These are phyloP conservation scores for Trinectes maculatus DNA, from an alignment of 2,113 vertebrate genomes.

Conservation along the genomic window DNA sequence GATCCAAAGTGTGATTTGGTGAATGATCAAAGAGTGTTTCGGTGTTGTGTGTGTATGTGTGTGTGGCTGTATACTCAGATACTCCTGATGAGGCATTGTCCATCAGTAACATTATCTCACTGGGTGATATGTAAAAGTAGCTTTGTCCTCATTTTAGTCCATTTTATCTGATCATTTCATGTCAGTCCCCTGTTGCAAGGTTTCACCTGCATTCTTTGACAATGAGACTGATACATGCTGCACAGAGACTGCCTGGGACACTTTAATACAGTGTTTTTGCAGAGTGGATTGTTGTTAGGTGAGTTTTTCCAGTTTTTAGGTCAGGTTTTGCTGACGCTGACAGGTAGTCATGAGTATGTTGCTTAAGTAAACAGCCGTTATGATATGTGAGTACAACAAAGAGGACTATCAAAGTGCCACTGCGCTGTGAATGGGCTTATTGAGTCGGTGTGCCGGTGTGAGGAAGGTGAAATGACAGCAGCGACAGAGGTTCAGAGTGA, in stretches of 20 bases:
- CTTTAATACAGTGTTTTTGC: conserved; percentile 55
- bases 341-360: conserved; percentile 64
- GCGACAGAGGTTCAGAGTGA: conserved; percentile 1
- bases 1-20: conserved; percentile 1
- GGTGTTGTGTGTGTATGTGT: background rate
- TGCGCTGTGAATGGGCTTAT: conserved; percentile 35
- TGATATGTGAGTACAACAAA: conserved; percentile 24
- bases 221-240: background rate
- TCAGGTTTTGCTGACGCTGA: conserved; percentile 68
- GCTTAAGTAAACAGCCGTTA: conserved; percentile 71
- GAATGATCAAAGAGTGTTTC: conserved; percentile 12
- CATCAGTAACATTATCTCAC: conserved; percentile 19
- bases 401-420: conserved; percentile 7
- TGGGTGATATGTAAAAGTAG: conserved; percentile 27
- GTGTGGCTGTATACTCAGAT: conserved; percentile 5
- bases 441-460: conserved; percentile 11
- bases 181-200: conserved; percentile 3
- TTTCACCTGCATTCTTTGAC: conserved; percentile 1
- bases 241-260: conserved; percentile 21
- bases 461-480: conserved; percentile 17
- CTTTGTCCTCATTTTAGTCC: conserved; percentile 20
- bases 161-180: conserved; percentile 40
- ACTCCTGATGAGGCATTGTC: conserved; percentile 28
- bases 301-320: conserved; percentile 80
- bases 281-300: conserved; percentile 74